A percentile compares a stretch with the other conserved stretches of the same genome.
These are phyloP conservation scores for Varanus salvator DNA, from an alignment of 2,113 vertebrate genomes.

Conservation along the genomic window DNA sequence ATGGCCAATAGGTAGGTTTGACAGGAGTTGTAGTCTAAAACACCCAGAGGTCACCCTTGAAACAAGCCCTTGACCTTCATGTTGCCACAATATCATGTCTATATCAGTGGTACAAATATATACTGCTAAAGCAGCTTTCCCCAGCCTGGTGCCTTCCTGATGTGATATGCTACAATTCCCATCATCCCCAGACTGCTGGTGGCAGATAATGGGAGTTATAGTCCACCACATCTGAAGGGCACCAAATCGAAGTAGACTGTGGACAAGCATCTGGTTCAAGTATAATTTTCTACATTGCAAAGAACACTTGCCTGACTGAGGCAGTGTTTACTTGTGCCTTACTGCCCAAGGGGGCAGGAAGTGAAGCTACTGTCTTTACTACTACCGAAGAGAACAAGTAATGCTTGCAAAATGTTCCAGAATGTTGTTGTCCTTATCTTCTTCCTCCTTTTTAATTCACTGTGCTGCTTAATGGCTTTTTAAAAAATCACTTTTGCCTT, in stretches of 20 bases:
- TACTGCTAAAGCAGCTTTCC: background rate
- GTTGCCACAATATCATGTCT: background rate
- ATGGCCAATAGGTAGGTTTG: background rate
- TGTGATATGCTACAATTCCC: too few relatives aligned
- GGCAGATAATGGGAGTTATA: too few relatives aligned
- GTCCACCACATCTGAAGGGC: too few relatives aligned
- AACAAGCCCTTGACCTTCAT: background rate
- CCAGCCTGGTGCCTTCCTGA: too few relatives aligned
- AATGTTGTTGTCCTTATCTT: slow-evolving; percentile 38
- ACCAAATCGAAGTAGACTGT: background rate
- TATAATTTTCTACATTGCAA: slow-evolving; percentile 3
- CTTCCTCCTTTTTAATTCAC: slow-evolving; percentile 34
- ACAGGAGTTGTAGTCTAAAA: background rate
- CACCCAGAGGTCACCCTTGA: too few relatives aligned
- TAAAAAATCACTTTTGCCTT: slow-evolving; percentile 59
- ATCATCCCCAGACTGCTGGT: too few relatives aligned
- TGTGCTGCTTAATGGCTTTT: slow-evolving; percentile 58
- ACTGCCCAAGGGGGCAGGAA: background rate
- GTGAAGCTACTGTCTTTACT: slow-evolving; percentile 4
- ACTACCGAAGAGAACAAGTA: background rate
- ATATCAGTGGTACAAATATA: background rate
- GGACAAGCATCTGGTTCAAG: background rate
- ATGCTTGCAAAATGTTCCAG: slow-evolving; percentile 44
- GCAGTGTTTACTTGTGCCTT: background rate
- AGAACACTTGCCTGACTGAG: background rate